Conservation (phyloP, 2,888 invertebrate genomes). For the Andrena chrysosceles region DNA sequence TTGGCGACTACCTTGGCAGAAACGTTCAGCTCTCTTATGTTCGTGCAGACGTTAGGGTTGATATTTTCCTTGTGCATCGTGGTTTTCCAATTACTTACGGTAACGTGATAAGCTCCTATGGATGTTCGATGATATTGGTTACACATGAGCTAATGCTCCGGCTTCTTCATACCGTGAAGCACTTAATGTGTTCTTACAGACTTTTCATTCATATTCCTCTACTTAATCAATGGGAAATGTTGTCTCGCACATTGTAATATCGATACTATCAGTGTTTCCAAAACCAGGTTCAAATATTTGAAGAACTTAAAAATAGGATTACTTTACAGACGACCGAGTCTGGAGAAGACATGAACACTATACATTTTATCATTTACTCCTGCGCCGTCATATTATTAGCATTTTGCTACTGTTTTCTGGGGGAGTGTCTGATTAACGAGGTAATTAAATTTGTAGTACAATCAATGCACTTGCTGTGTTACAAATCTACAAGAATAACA, state of each 20-base stretch:
- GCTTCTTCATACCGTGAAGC: background rate
- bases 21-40: conserved; percentile 65
- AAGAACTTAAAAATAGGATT: background rate
- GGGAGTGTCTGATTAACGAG: conserved; percentile 66
- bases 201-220: background rate
- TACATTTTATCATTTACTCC: conserved; percentile 66
- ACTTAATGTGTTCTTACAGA: background rate
- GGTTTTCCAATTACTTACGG: conserved; percentile 62
- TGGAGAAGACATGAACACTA: conserved; percentile 55
- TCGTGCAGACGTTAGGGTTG: conserved; percentile 66
- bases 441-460: conserved; percentile 29
- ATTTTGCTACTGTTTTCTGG: conserved; percentile 68
- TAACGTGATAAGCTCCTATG: conserved; percentile 28
- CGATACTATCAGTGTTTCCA: background rate
- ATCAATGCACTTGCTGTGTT: background rate
- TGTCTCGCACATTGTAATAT: background rate
- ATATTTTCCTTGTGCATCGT: conserved; percentile 67
- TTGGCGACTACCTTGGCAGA: conserved; percentile 53
- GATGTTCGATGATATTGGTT: background rate
- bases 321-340: conserved; percentile 55
- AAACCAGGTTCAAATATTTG: background rate
- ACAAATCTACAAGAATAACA: background rate
- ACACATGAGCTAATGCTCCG: background rate
- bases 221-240: background rate
- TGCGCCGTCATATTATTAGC: conserved; percentile 60